Conservation (phyloP, 2,113 vertebrate species). For the Harpagus bidentatus region DNA sequence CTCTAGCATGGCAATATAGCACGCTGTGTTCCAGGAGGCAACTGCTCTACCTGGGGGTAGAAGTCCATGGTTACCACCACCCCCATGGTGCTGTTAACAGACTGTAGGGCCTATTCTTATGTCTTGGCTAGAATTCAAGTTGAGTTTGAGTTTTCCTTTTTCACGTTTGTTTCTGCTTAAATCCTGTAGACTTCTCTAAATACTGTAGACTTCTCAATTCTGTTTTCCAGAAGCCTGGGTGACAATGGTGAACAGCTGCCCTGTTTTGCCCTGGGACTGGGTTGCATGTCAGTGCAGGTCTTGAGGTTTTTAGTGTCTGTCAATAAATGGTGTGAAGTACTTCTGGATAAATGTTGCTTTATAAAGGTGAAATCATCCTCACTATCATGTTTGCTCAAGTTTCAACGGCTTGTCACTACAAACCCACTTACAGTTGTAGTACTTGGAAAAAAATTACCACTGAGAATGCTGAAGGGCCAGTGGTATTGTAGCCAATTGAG, state of each 20-base stretch:
- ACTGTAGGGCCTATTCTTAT: background rate
- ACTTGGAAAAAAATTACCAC: background rate
- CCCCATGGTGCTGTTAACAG: background rate
- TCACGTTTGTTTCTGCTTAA: background rate
- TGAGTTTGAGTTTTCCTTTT: background rate
- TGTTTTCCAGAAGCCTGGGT: background rate
- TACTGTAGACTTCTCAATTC: accelerated
- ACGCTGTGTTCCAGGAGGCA: background rate
- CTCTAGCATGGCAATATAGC: accelerated
- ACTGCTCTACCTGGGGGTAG: background rate
- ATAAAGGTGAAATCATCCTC: background rate
- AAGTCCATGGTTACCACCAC: background rate
- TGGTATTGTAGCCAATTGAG: background rate
- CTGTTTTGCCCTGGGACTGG: background rate
- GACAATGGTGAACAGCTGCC: background rate
- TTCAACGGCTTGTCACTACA: background rate
- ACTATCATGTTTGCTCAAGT: accelerated
- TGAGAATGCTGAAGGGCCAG: background rate
- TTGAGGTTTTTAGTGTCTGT: background rate
- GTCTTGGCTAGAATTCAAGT: background rate
- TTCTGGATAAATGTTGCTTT: background rate
- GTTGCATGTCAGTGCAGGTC: background rate
- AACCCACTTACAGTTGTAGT: background rate
- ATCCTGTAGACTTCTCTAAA: accelerated
- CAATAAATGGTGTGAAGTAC: background rate